Conservation (phyloP, 2,113 vertebrate species). For the Condylura cristata region DNA sequence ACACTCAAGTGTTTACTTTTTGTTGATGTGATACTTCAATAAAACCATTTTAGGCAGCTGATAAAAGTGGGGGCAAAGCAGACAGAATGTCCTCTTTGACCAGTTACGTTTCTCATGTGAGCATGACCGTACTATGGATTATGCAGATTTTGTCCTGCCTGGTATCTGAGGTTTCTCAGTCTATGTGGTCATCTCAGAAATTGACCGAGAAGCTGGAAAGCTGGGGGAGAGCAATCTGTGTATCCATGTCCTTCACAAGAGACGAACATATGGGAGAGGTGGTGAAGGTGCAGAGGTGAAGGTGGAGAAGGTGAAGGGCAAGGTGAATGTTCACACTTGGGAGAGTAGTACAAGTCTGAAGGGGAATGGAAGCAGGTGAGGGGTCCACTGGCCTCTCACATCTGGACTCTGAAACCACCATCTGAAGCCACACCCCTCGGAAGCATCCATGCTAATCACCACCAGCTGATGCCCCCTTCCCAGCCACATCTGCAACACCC, state of each 20-base stretch:
- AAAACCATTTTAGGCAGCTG: background rate
- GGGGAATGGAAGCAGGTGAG: background rate
- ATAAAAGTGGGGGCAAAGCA: background rate
- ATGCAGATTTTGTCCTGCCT: background rate
- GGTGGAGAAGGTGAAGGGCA: background rate
- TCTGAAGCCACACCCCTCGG: background rate
- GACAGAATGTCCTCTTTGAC: background rate
- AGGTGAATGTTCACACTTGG: background rate
- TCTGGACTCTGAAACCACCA: slow-evolving; percentile 62
- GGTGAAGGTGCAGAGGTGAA: background rate
- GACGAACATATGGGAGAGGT: background rate
- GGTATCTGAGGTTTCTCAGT: background rate
- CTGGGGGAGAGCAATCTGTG: fast-evolving
- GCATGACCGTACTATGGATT: fast-evolving
- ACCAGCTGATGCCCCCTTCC: slow-evolving; percentile 38
- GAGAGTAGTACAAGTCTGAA: background rate
- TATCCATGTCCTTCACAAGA: background rate
- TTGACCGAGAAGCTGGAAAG: background rate
- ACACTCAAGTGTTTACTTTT: background rate
- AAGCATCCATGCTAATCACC: background rate
- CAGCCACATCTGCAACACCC: slow-evolving; percentile 58
- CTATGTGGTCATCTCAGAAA: background rate
- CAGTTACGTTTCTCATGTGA: background rate
- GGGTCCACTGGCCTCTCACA: background rate
- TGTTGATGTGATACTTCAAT: background rate